Percentiles rank a stretch among this genome's conserved stretches.
Conservation (phyloP, 2,888 invertebrate genomes). For the Barypeithes pellucidus region DNA sequence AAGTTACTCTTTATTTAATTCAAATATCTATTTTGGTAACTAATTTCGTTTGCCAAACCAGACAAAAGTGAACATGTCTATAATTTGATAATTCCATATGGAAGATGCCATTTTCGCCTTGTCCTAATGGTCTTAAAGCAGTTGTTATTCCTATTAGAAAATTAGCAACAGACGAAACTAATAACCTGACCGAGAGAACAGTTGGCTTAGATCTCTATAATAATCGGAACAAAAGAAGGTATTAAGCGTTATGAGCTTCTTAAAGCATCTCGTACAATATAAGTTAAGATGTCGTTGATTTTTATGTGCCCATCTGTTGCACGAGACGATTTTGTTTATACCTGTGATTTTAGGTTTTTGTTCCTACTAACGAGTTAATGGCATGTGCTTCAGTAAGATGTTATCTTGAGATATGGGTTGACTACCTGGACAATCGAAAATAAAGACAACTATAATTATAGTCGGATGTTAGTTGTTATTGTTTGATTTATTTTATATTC, state of each 20-base stretch:
- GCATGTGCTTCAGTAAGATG: slow-evolving; percentile 18
- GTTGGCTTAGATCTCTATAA: slow-evolving; percentile 55
- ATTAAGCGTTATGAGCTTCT: slow-evolving; percentile 42
- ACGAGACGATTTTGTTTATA: slow-evolving; percentile 18
- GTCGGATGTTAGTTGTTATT: background rate
- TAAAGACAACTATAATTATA: slow-evolving; percentile 8
- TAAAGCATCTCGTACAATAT: slow-evolving; percentile 11
- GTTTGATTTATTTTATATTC: background rate
- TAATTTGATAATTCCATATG: slow-evolving; percentile 39
- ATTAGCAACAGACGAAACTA: slow-evolving; percentile 46
- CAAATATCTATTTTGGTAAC: background rate
- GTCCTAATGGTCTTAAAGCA: slow-evolving; percentile 30
- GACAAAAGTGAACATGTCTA: slow-evolving; percentile 26
- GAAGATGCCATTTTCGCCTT: slow-evolving; percentile 22
- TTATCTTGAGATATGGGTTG: slow-evolving; percentile 17
- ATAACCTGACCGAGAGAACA: slow-evolving; percentile 40
- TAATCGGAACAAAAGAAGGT: slow-evolving; percentile 45
- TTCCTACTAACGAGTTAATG: slow-evolving; percentile 23
- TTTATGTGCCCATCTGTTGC: slow-evolving; percentile 30
- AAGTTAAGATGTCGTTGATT: slow-evolving; percentile 25
- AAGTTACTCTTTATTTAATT: background rate
- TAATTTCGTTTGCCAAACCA: background rate
- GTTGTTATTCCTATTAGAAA: slow-evolving; percentile 50
- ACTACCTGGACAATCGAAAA: slow-evolving; percentile 23
- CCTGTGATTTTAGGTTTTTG: slow-evolving; percentile 22